Conservation (phyloP, 2,888 invertebrate genomes). For the Urechis unicinctus region DNA sequence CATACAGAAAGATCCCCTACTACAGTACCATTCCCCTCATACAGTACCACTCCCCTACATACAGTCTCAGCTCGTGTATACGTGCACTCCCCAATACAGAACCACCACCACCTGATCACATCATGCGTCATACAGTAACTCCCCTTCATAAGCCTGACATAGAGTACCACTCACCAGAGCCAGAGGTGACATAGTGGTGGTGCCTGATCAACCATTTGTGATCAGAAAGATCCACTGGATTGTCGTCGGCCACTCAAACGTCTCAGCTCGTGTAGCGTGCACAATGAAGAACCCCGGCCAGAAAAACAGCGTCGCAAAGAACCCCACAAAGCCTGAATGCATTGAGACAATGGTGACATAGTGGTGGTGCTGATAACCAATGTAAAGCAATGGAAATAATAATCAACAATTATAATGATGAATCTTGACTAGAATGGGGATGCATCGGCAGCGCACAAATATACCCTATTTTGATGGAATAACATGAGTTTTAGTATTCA, state of each 20-base stretch:
- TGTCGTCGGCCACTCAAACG: conserved; percentile 76
- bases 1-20: too few species aligned
- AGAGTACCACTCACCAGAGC: conserved; percentile 66
- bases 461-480: too few species aligned
- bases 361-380: background rate
- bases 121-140: too few species aligned
- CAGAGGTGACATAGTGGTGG: conserved; percentile 85
- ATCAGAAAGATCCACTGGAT: conserved; percentile 73
- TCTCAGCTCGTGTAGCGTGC: conserved; percentile 73
- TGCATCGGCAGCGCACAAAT: too few species aligned
- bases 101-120: too few species aligned
- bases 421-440: too few species aligned
- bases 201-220: conserved; percentile 82
- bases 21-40: too few species aligned
- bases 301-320: conserved; percentile 77
- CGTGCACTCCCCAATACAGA: too few species aligned
- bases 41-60: too few species aligned
- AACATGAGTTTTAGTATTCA: too few species aligned
- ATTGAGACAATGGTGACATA: background rate
- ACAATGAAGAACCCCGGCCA: conserved; percentile 87
- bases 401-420: too few species aligned
- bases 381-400: background rate
- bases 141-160: background rate
- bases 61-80: too few species aligned
- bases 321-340: conserved; percentile 81